Conservation (phyloP, 2,113 vertebrate genomes). For the Sturnira hondurensis region DNA sequence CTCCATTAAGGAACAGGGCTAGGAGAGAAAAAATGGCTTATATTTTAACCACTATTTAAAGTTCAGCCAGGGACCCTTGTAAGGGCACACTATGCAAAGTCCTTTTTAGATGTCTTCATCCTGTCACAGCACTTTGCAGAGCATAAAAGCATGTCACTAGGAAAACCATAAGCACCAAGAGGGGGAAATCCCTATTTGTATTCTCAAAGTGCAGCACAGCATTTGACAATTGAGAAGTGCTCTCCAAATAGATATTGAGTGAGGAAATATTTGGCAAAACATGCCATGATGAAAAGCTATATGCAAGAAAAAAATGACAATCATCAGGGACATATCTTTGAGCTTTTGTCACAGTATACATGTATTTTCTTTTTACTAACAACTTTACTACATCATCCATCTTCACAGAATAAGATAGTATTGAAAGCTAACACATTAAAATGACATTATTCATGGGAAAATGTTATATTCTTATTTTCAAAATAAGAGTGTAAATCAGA, state of each 20-base stretch:
- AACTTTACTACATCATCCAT: neutral
- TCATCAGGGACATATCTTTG: neutral
- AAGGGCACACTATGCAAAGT: neutral
- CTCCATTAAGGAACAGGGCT: neutral
- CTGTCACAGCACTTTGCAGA: neutral
- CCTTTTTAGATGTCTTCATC: neutral
- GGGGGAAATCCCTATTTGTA: neutral
- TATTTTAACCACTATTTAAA: neutral
- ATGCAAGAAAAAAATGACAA: neutral
- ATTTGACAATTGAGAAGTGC: neutral
- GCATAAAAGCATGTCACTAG: neutral
- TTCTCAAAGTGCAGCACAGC: neutral
- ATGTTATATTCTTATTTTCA: neutral
- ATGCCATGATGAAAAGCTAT: neutral
- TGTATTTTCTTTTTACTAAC: neutral
- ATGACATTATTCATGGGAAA: neutral
- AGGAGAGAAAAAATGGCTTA: neutral
- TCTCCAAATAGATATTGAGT: neutral
- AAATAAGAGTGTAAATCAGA: neutral
- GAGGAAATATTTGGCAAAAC: neutral
- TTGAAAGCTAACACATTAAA: neutral
- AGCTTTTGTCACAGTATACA: neutral
- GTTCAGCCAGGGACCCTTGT: neutral
- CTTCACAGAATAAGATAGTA: neutral
- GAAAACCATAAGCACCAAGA: neutral